Evolutionary conservation across 2,888 invertebrate genomes (phyloP), one percentile per base, ranked within the genome.

Genomic region (Calliopum simillimum): DNA sequence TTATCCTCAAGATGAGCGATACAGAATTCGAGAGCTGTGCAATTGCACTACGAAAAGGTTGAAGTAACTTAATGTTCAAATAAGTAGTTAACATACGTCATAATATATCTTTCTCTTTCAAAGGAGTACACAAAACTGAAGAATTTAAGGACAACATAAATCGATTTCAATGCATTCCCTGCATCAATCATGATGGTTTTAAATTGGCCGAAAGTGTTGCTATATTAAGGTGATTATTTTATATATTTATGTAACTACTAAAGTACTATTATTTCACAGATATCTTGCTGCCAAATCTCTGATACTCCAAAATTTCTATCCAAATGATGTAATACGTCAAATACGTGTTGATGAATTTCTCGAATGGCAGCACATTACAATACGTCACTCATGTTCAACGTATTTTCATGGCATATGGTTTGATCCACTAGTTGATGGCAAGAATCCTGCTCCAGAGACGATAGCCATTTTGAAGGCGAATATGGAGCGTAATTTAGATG

Each of bases 321-420:
- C 93, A 5, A 87, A 85, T 74, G 89, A 92, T 73, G 86, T 88
- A n/a, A 87, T 89, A 73, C 79, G 85, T 47, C 89, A 89, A 82
- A 91, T 91, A 0, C 86, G 86, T 73, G 89, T 93, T 11, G 92
- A 93, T 78, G 92, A 93, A 83, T 91, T 90, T 81, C 86, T 92
- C 69, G 89, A 91, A 81, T 93, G 93, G 93, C 93, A 93, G 72
- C 93, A 93, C 79, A 81, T 88, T 5, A 91, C 91, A 0, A 66
- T 83, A 16, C 87, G 93, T 70, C 73, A 88, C 0, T 85, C 87
- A 71, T 91, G 90, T 74, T 85, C 90, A 1, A 79, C 88, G 77
- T 90, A 89, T 77, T 92, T 93, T 76, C 86, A 86, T 74, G 79
- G 86, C 23, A 88, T 89, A 84, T 87, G 85, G 81, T 70, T 88